Evolutionary conservation across 2,113 vertebrate species (phyloP), one percentile per base, ranked within the genome.

Genomic region (Trematomus loennbergii): DNA sequence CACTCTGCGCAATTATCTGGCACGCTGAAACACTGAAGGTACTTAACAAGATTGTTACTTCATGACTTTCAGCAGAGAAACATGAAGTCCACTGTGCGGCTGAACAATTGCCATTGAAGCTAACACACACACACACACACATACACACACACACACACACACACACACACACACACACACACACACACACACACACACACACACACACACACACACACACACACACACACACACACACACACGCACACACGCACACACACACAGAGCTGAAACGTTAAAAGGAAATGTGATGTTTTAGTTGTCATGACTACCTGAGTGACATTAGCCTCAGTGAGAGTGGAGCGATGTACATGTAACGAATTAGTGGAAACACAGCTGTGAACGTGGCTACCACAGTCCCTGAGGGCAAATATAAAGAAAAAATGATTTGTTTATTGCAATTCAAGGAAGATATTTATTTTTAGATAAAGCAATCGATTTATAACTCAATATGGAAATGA

Each of bases 291-390:
- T 72, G 43, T 64, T 81, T 85, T 46, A 67, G 87, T 90, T 87
- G 88, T 83, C 85, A 90, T 86, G 87, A 58, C 85, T 75, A 89
- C 85, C 68, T 60, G 45, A 67, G 46, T 70, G 33, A 69, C 61
- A 82, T 33, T 57, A 61, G 81, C 60, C 61, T 81, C 15, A 45
- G 36, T 61, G n/a, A 73, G 48, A 76, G 48, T 15, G 36, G 53
- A 52, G 61, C 33, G 79, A 64, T 69, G 65, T 55, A 40, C 76
- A 70, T 50, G 69, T 59, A 48, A 75, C 13, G 20, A 29, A 29
- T 29, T 29, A 29, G 33, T 53, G 50, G n/a, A 81, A 79, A 79
- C 45, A 40, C 64, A 66, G 22, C 59, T 58, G 29, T 59, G 2
- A 62, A 86, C 55, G 20, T 57, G 25, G 17, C 5, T 49, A 18